A percentile compares a stretch with the other conserved stretches of the same genome.
These are phyloP conservation scores for Pipa parva DNA, from an alignment of 2,113 vertebrate species.

Conservation along the genomic window DNA sequence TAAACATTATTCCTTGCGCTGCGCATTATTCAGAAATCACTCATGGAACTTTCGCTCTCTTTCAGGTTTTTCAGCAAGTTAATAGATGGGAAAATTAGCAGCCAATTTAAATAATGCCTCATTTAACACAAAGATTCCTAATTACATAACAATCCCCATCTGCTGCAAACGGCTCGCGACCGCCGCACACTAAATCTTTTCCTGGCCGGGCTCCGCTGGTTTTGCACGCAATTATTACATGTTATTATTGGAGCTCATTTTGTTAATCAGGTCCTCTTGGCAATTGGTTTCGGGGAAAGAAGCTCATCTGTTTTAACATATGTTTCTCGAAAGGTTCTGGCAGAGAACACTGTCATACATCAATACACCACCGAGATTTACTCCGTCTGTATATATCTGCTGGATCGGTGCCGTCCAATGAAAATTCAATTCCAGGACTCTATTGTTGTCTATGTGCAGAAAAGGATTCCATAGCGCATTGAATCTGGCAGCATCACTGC, in stretches of 20 bases:
- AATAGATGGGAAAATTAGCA: slow-evolving; percentile 84
- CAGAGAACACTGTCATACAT: not conserved
- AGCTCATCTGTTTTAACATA: slow-evolving; percentile 42
- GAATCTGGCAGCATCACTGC: too few relatives aligned
- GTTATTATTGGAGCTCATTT: slow-evolving; percentile 44
- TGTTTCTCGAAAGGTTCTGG: slow-evolving; percentile 36
- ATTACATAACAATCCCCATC: slow-evolving; percentile 76
- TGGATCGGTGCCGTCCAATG: too few relatives aligned
- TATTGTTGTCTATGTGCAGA: too few relatives aligned
- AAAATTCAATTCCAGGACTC: too few relatives aligned
- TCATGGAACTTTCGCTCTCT: slow-evolving; percentile 60
- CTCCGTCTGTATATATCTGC: slow-evolving; percentile 21
- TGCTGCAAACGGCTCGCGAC: slow-evolving; percentile 51
- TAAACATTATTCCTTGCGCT: too few relatives aligned
- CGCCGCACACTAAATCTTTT: slow-evolving; percentile 13
- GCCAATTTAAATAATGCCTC: slow-evolving; percentile 80
- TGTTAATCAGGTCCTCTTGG: slow-evolving; percentile 48
- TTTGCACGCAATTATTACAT: slow-evolving; percentile 49
- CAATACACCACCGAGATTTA: not conserved
- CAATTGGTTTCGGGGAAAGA: slow-evolving; percentile 43
- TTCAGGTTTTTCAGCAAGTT: slow-evolving; percentile 62
- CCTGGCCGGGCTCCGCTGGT: slow-evolving; percentile 32
- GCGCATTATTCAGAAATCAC: slow-evolving; percentile 68
- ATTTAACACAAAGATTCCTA: slow-evolving; percentile 77
- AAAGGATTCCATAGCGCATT: too few relatives aligned